Conservation (phyloP, 2,797 vertebrate species). For the Leucoraja ocellata region DNA sequence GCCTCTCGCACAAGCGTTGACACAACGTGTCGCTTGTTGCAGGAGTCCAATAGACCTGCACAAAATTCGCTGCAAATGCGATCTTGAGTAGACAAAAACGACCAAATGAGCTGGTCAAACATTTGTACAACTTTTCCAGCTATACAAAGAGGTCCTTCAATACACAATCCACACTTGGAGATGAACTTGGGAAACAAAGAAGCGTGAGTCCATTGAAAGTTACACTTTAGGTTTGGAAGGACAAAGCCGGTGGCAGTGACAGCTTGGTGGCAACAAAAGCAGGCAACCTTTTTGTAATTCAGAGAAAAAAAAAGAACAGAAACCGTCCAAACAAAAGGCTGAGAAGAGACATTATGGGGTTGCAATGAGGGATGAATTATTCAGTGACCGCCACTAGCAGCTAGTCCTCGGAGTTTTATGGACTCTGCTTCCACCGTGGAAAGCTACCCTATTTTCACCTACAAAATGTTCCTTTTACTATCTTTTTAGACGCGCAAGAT, state of each 20-base stretch:
- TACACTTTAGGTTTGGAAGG: constrained; percentile 87
- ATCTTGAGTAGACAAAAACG: constrained; percentile 76
- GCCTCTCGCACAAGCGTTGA: constrained; percentile 32
- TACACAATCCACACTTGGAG: constrained; percentile 95
- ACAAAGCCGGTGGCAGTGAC: constrained; percentile 89
- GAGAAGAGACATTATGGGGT: constrained; percentile 96
- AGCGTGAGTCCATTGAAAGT: constrained; percentile 94
- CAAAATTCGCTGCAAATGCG: constrained; percentile 48
- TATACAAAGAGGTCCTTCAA: constrained; percentile 87
- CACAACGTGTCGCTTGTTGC: constrained; percentile 45
- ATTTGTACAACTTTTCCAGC: constrained; percentile 95
- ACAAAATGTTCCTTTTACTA: constrained; percentile 70
- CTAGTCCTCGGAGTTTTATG: constrained; percentile 78
- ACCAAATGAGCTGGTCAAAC: constrained; percentile 98
- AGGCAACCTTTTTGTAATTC: constrained; percentile 93
- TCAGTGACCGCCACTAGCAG: constrained; percentile 84
- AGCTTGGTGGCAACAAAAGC: constrained; percentile 93
- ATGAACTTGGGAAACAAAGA: constrained; percentile 99
- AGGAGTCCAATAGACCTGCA: constrained; percentile 42
- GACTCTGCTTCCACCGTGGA: constrained; percentile 64
- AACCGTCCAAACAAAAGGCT: constrained; percentile 84
- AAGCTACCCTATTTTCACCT: constrained; percentile 76
- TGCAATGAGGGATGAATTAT: constrained; percentile 99
- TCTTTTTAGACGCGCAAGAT: constrained; percentile 55
- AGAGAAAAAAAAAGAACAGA: constrained; percentile 89